Percentiles rank a stretch among this genome's conserved stretches.
Conservation (phyloP, 2,888 invertebrate species). For the Branchellion lobata region DNA sequence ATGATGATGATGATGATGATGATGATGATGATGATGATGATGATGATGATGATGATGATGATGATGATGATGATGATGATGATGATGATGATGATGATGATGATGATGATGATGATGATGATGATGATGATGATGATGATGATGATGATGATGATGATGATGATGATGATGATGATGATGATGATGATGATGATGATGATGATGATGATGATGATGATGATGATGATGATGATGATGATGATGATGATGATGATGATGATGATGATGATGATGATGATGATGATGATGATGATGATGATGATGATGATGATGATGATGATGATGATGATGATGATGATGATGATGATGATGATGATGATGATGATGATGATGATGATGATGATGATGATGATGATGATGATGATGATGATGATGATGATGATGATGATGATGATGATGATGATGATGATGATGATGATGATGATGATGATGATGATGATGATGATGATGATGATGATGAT, state of each 20-base stretch:
- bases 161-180: slow-evolving; percentile 9
- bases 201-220: slow-evolving; percentile 9
- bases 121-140: slow-evolving; percentile 9
- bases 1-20: slow-evolving; percentile 9
- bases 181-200: slow-evolving; percentile 9
- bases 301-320: slow-evolving; percentile 9
- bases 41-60: slow-evolving; percentile 9
- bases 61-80: slow-evolving; percentile 9
- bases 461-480: slow-evolving; percentile 9
- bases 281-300: slow-evolving; percentile 9
- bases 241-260: slow-evolving; percentile 9
- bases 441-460: slow-evolving; percentile 9
- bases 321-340: slow-evolving; percentile 9
- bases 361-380: slow-evolving; percentile 9
- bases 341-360: slow-evolving; percentile 9
- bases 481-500: slow-evolving; percentile 9
- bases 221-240: slow-evolving; percentile 9
- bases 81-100: slow-evolving; percentile 9
- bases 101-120: slow-evolving; percentile 9
- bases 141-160: slow-evolving; percentile 9
- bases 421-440: slow-evolving; percentile 9
- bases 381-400: slow-evolving; percentile 9
- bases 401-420: slow-evolving; percentile 9
- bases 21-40: slow-evolving; percentile 9
- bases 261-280: slow-evolving; percentile 9